Base-by-base conservation (phyloP, 1,140 invertebrate genomes). In the Papilio aristodemus region DNA sequence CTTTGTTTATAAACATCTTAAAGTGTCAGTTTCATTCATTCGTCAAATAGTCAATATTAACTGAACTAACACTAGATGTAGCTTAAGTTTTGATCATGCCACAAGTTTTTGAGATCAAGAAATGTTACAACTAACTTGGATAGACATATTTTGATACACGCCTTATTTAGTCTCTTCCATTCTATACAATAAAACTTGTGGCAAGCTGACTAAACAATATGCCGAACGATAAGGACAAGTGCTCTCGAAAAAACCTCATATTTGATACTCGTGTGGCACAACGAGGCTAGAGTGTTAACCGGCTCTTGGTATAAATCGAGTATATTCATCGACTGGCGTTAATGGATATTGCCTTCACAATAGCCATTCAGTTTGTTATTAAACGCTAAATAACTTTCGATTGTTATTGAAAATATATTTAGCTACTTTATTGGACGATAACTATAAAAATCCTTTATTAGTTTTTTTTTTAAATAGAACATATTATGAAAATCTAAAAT, bases 201-300 rank as follows among this genome's bases (percentile, higher is more conserved):
- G n/a, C 17, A 19, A 22, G 68, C 71, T 70, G 71, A 73, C 50
- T 69, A 71, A 71, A 74, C 72, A 71, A 71, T 58, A 38, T 68
- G 64, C 32, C 64, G 62, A 66, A 71, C 39, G 67, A 63, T 70
- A 70, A 43, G 68, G 68, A 63, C 57, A 67, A 75, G 71, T 22
- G 43, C 68, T 19, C 73, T 71, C 54, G 43, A 68, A 68, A 71
- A 74, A 68, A 67, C 62, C 66, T 67, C 69, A 74, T 69, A 71
- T 71, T 74, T 71, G 67, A 54, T 67, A 68, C 72, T 67, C 11
- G 57, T 59, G 25, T 6, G 19, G 9, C n/a, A 38, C 14, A n/a
- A 66, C 50, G 58, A 22, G 60, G 32, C 19, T 46, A 17, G 9
- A 54, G 63, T 36, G 58, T 43, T 59, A 67, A 60, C 41, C 43